phyloP scores from a whole-genome alignment of 35 echinoderm and acorn worm species.

The Ophioderma brevispina region DNA sequence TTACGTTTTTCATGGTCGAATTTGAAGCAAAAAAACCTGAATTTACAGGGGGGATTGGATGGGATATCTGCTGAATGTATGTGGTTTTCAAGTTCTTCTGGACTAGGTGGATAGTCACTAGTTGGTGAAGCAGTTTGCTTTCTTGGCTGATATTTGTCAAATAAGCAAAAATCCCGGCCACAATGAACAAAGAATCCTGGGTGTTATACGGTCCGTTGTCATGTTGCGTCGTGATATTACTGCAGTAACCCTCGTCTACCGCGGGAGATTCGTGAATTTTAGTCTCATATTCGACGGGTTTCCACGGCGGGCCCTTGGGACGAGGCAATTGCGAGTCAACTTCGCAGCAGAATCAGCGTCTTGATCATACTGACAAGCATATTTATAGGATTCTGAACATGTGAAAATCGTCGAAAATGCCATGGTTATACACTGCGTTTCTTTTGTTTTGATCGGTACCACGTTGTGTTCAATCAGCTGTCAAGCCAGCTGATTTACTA shows the following conservation, averaged over 20 bases:
- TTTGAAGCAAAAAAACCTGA: slow-evolving; percentile 6
- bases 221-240: neutral
- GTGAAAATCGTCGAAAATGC: neutral
- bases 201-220: slow-evolving; percentile 30
- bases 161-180: slow-evolving; percentile 91
- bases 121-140: slow-evolving; percentile 77
- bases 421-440: neutral
- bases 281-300: slow-evolving; percentile 42
- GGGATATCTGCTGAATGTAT: slow-evolving; percentile 18
- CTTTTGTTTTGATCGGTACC: neutral
- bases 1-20: slow-evolving; percentile 4
- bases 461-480: slow-evolving; percentile 15
- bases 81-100: slow-evolving; percentile 13
- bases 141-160: slow-evolving; percentile 81
- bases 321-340: slow-evolving; percentile 79
- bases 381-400: slow-evolving; percentile 14
- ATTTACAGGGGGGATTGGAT: neutral
- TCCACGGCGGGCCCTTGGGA: slow-evolving; percentile 57
- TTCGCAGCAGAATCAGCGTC: slow-evolving; percentile 85
- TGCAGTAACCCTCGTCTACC: slow-evolving; percentile 10
- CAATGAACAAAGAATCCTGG: slow-evolving; percentile 91
- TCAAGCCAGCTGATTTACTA: slow-evolving; percentile 11
- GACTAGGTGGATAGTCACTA: slow-evolving; percentile 59
- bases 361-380: slow-evolving; percentile 33
- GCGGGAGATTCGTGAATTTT: neutral